phyloP scores from a whole-genome alignment of 1,140 invertebrate species.

The Cydia pomonella region DNA sequence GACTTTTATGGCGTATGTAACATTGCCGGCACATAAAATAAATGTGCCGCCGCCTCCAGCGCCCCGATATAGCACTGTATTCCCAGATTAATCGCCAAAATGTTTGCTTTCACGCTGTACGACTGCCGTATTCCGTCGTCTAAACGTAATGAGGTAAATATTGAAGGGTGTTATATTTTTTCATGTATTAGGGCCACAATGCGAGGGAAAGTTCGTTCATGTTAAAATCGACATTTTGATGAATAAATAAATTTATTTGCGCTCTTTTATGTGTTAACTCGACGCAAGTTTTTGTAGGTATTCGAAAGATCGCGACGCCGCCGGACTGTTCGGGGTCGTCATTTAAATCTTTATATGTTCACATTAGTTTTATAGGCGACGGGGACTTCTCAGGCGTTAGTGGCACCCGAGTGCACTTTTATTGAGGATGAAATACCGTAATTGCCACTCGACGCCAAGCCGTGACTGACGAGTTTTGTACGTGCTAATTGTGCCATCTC shows the following conservation, averaged over 20 bases:
- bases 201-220: conserved; percentile 18
- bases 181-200: conserved; percentile 24
- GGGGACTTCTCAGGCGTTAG: conserved; percentile 61
- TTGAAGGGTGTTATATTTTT: conserved; percentile 40
- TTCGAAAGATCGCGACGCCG: conserved; percentile 33
- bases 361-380: conserved; percentile 71
- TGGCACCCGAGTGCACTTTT: conserved; percentile 71
- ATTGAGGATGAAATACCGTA: conserved; percentile 75
- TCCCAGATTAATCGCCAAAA: conserved; percentile 75
- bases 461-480: conserved; percentile 65
- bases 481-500: conserved; percentile 61
- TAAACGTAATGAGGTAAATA: conserved; percentile 61
- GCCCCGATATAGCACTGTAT: conserved; percentile 67
- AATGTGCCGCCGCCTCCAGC: conserved; percentile 77
- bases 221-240: conserved; percentile 8
- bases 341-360: conserved; percentile 73
- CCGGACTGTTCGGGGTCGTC: conserved; percentile 45
- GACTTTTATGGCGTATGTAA: conserved; percentile 80
- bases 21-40: conserved; percentile 79
- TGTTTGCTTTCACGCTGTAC: conserved; percentile 71
- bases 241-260: conserved; percentile 12
- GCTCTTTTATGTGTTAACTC: neutral
- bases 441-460: conserved; percentile 67
- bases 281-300: conserved; percentile 28
- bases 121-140: conserved; percentile 60